Base-by-base conservation (phyloP, 1,140 invertebrate species). In the Wiebesia pumilae region DNA sequence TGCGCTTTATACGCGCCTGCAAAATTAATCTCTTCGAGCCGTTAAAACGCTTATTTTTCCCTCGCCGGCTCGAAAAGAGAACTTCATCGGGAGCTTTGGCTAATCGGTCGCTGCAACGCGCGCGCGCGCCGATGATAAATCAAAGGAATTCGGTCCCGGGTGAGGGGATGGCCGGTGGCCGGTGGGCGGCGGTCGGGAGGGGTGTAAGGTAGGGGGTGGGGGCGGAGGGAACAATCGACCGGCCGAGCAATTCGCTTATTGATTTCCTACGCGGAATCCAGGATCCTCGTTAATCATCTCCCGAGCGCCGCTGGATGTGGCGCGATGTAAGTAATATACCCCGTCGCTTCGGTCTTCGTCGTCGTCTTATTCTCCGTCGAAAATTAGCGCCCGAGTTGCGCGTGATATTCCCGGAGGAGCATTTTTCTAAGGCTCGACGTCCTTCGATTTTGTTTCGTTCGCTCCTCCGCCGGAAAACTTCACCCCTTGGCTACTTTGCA, bases 201-300 rank as follows among this genome's bases (percentile, higher is more conserved):
- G 65, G 58, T 47, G 65, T 30, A 47, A 54, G 80, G 33, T 6
- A 47, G 43, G 14, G 54, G 19, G 54, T 1, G 62, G 47, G 40
- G 12, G 35, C 27, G 27, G n/a, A n/a, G n/a, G 30, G 80, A 51
- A 83, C 67, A 83, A 83, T 83, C 67, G 54, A 58, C 35, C 67
- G 79, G 62, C 79, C 65, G 38, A 75, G 84, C 67, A 85, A 85
- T 85, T 85, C 62, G 78, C 79, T 85, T 81, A 85, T 85, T 85
- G 79, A 85, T 85, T 85, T 85, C 84, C 62, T 85, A 67, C 54
- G 73, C 19, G 71, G 33, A 38, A 67, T 81, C 65, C 65, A 24
- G 9, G 40, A 51, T 38, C 7, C 43, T 27, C 30, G 9, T 85
- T 85, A 85, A 81, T 85, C 78, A 85, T 71, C 43, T 78, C 12